phyloP scores from a whole-genome alignment of 2,797 vertebrate genomes.

The Chaetodon trifasciatus region DNA sequence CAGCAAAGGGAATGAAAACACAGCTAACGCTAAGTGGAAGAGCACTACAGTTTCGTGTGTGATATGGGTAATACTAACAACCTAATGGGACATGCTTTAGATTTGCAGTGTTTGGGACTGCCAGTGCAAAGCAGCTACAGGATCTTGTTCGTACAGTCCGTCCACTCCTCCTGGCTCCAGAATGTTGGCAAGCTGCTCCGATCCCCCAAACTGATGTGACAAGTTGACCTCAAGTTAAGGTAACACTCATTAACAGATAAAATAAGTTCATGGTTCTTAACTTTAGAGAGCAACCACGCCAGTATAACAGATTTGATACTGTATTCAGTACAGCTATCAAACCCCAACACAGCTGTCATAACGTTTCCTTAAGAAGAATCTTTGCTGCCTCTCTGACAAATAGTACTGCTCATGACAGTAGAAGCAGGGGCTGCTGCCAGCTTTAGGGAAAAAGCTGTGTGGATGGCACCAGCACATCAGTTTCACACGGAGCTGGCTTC shows the following conservation, averaged over 20 bases:
- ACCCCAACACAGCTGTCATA: slow-evolving; percentile 14
- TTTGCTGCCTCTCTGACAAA: slow-evolving; percentile 19
- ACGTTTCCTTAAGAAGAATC: slow-evolving; percentile 18
- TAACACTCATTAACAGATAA: slow-evolving; percentile 22
- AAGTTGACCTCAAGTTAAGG: slow-evolving; percentile 31
- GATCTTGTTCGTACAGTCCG: background rate
- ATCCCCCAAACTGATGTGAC: slow-evolving; percentile 17
- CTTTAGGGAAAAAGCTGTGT: slow-evolving; percentile 27
- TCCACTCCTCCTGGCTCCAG: slow-evolving; percentile 15
- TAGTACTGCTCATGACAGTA: background rate
- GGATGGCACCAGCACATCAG: slow-evolving; percentile 31
- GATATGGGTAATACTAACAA: background rate
- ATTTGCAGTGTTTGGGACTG: slow-evolving; percentile 41
- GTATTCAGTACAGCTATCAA: slow-evolving; percentile 4
- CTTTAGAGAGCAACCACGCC: slow-evolving; percentile 9
- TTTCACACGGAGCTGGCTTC: slow-evolving; percentile 27
- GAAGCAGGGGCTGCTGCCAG: slow-evolving; percentile 27
- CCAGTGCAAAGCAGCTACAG: slow-evolving; percentile 4
- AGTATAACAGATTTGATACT: slow-evolving; percentile 13
- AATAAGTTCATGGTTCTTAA: slow-evolving; percentile 33
- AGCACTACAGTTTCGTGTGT: slow-evolving; percentile 11
- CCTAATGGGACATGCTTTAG: slow-evolving; percentile 25
- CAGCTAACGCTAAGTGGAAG: background rate
- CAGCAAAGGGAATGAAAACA: background rate
- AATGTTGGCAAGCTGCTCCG: slow-evolving; percentile 20